These are phyloP conservation scores for Andrena marginata DNA, from an alignment of 2,888 invertebrate species.

Conservation along the genomic window DNA sequence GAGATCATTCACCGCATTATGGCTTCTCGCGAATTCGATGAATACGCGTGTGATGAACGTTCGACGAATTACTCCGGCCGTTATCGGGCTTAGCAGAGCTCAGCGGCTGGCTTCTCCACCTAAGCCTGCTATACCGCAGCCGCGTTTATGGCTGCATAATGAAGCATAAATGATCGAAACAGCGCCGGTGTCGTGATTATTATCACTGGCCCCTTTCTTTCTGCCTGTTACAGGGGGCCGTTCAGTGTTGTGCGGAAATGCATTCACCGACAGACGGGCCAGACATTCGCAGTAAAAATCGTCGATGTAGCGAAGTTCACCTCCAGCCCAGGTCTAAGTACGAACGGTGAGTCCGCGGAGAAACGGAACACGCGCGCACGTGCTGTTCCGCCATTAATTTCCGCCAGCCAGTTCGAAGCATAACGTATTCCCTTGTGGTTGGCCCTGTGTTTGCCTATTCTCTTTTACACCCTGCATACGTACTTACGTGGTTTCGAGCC, in stretches of 20 bases:
- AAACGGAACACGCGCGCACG: constrained; percentile 7
- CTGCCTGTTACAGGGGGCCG: constrained; percentile 90
- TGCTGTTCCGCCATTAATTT: constrained; percentile 70
- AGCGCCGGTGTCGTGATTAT: constrained; percentile 34
- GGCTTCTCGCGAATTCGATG: constrained; percentile 66
- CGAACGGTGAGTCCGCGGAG: constrained; percentile 91
- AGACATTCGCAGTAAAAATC: constrained; percentile 99
- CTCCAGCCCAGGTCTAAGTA: constrained; percentile 97
- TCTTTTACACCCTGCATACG: constrained; percentile 31
- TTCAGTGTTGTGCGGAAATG: constrained; percentile 98
- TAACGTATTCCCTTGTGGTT: constrained; percentile 38
- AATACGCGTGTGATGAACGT: constrained; percentile 64
- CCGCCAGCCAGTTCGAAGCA: constrained; percentile 53
- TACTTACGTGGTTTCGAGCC: constrained; percentile 24
- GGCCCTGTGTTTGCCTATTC: constrained; percentile 42
- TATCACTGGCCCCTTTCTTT: constrained; percentile 40
- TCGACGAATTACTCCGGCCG: constrained; percentile 59
- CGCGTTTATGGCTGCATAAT: constrained; percentile 19
- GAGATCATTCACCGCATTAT: constrained; percentile 32
- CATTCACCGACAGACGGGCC: constrained; percentile 96
- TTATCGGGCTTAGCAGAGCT: constrained; percentile 52
- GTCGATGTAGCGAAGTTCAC: constrained; percentile 99
- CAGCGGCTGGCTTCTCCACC: constrained; percentile 15
- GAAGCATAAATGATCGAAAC: neutral
- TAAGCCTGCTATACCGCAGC: neutral